phyloP scores from a whole-genome alignment of 1,140 invertebrate genomes.

The Teleogryllus occipitalis region DNA sequence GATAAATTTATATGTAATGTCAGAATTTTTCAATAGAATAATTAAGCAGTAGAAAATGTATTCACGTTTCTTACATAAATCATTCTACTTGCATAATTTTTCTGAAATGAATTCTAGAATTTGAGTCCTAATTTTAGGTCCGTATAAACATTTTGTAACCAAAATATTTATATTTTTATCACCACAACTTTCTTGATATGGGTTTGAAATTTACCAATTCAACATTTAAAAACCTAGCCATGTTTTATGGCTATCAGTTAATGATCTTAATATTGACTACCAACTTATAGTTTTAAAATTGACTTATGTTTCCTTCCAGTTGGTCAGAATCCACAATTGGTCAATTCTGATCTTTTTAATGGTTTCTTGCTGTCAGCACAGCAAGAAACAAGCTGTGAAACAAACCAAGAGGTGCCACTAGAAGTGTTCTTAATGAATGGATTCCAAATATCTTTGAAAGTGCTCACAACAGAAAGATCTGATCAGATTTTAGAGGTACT shows the following conservation, averaged over 20 bases:
- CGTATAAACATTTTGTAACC: not conserved
- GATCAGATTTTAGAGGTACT: slow-evolving; percentile 70
- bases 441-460: slow-evolving; percentile 71
- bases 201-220: not conserved
- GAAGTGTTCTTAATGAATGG: slow-evolving; percentile 80
- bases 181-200: slow-evolving; percentile 14
- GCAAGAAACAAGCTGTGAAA: slow-evolving; percentile 69
- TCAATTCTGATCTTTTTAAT: slow-evolving; percentile 70
- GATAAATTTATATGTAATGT: too few relatives aligned
- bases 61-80: too few relatives aligned
- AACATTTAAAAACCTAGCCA: too few relatives aligned
- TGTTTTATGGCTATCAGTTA: not conserved
- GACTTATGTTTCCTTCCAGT: slow-evolving; percentile 47
- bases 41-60: too few relatives aligned
- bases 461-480: slow-evolving; percentile 73
- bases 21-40: too few relatives aligned
- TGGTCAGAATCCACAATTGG: slow-evolving; percentile 73
- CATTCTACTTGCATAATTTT: too few relatives aligned
- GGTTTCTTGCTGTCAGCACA: slow-evolving; percentile 86
- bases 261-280: not conserved
- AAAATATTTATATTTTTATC: not conserved
- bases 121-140: too few relatives aligned
- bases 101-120: too few relatives aligned
- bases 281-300: not conserved
- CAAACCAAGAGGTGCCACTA: slow-evolving; percentile 61